Evolutionary conservation across 1,140 invertebrate genomes (phyloP).

Genomic region (Trichoplusia ni): DNA sequence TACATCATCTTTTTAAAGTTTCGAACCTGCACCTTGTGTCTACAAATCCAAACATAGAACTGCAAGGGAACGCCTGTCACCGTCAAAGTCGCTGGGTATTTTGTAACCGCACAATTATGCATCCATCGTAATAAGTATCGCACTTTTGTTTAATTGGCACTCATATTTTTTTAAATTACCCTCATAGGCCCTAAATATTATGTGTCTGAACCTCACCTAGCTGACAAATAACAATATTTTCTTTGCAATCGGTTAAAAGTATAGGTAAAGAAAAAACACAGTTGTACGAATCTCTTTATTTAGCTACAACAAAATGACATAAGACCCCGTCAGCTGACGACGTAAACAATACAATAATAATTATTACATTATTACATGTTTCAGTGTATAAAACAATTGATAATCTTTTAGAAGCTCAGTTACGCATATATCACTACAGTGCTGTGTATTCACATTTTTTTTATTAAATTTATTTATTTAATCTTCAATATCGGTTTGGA

Average conservation of each 20-base stretch:
- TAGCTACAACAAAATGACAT: conserved; percentile 78
- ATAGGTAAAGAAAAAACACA: conserved; percentile 39
- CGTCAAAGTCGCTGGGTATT: no score
- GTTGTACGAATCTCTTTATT: conserved; percentile 73
- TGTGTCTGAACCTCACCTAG: no score
- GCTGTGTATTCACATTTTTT: conserved; percentile 66
- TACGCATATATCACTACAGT: conserved; percentile 78
- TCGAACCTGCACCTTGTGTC: no score
- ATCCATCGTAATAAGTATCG: no score
- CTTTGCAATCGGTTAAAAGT: not conserved
- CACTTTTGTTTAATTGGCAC: no score
- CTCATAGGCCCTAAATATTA: no score
- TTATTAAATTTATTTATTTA: conserved; percentile 39
- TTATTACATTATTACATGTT: conserved; percentile 50
- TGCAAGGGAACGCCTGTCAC: no score
- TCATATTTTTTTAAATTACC: not conserved
- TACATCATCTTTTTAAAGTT: no score
- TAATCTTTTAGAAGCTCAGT: conserved; percentile 73
- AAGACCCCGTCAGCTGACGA: conserved; percentile 47
- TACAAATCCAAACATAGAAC: no score
- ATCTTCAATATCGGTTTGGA: conserved; percentile 67
- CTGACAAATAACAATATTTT: not conserved
- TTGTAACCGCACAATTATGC: no score
- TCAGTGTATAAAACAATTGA: conserved; percentile 76
- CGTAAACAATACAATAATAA: conserved; percentile 66